Evolutionary conservation across 1,140 invertebrate species (phyloP), one percentile per base, ranked within the genome.

Genomic region (Agraylea sexmaculata): DNA sequence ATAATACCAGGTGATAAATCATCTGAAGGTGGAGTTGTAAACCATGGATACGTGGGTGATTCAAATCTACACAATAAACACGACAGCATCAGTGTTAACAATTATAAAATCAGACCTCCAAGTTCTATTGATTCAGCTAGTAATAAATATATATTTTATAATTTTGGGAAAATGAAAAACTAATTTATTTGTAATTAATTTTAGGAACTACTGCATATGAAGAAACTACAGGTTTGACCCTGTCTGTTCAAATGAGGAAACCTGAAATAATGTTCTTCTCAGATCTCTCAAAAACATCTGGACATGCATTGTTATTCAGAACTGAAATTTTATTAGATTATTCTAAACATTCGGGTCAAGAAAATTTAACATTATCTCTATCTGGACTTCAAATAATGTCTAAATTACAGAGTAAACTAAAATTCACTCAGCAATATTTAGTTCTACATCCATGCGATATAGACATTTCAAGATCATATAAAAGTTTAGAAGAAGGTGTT

Each of bases 221-320:
- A 48, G 63, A 66, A 17, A 47, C 54, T 18, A 59, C 58, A 53
- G 77, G 77, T 29, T 54, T 80, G 30, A 75, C 78, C 1, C 57
- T 85, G 46, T 81, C 80, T 1, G 57, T 83, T 10, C 71, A 79
- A 51, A 70, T 83, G 43, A 73, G 82, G 28, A 77, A 83, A 49
- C 83, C 83, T 10, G 83, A 88, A 57, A 67, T 90, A 18, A 77
- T 87, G 55, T 64, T 88, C 33, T 79, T 82, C 51, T 78, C 78
- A 10, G 77, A 80, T 51, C 66, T 75, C 4, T 73, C 70, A 18
- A 72, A 74, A 12, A 68, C 68, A n/a, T 74, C 77, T 41, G 75
- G 78, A n/a, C 72, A 80, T 46, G 75, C 81, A 13, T 64, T 87
- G 28, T 68, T 87, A 4, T 63, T 86, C 2, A 69, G 83, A 57